Evolutionary conservation across 2,888 invertebrate species (phyloP).

Genomic region (Polyploca ridens): DNA sequence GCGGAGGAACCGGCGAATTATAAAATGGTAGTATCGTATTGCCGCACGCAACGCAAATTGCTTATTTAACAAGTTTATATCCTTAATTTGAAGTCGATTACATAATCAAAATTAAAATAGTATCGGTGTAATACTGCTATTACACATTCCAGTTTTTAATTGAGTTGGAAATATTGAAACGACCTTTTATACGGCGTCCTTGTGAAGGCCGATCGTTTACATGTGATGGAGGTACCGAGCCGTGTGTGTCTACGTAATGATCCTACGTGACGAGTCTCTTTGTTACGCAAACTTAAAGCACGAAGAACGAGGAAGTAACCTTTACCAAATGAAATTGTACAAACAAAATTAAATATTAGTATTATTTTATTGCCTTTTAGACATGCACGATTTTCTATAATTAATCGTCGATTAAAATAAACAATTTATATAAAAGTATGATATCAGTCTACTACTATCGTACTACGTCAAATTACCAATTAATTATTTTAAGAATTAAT

Average conservation of each 20-base stretch:
- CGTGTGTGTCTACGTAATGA: slow-evolving; percentile 21
- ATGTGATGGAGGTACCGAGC: slow-evolving; percentile 38
- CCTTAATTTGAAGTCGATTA: neutral
- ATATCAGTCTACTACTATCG: neutral
- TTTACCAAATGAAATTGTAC: slow-evolving; percentile 74
- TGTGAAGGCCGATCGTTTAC: slow-evolving; percentile 73
- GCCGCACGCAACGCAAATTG: slow-evolving; percentile 12
- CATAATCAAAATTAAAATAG: slow-evolving; percentile 11
- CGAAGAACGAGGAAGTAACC: slow-evolving; percentile 76
- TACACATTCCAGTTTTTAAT: slow-evolving; percentile 44
- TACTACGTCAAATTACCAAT: no score
- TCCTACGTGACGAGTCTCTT: slow-evolving; percentile 60
- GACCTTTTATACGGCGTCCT: slow-evolving; percentile 65
- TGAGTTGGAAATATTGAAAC: slow-evolving; percentile 49
- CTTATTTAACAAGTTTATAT: neutral
- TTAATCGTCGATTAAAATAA: slow-evolving; percentile 32
- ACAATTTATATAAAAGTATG: slow-evolving; percentile 8
- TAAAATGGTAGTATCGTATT: neutral
- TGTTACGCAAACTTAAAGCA: slow-evolving; percentile 67
- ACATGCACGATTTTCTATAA: slow-evolving; percentile 68
- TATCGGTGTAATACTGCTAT: slow-evolving; percentile 25
- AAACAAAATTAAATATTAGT: slow-evolving; percentile 64
- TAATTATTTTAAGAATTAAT: neutral
- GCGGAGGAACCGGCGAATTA: neutral
- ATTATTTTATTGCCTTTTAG: slow-evolving; percentile 63